Evolutionary conservation across 2,888 invertebrate species (phyloP).

Genomic region (Odontomyia ornata): DNA sequence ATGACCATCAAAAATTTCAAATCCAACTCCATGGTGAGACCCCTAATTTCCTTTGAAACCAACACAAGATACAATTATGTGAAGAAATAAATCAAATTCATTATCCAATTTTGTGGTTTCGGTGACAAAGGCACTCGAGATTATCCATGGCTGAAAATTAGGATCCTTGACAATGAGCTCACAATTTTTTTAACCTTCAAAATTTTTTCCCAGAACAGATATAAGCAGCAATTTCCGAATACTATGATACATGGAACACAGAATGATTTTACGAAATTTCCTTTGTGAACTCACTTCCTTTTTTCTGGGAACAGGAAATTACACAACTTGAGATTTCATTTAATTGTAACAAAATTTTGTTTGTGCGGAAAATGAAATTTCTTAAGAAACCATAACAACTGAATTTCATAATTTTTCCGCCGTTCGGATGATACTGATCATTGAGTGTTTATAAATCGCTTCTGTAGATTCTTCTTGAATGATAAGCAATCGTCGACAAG

Average conservation of each 20-base stretch:
- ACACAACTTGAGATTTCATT: neutral
- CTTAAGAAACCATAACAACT: neutral
- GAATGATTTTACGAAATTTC: neutral
- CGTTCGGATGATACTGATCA: neutral
- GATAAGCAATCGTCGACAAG: slow-evolving; percentile 44
- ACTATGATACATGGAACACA: neutral
- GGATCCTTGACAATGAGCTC: slow-evolving; percentile 2
- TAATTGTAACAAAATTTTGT: neutral
- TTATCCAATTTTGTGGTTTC: slow-evolving; percentile 50
- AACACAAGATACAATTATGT: neutral
- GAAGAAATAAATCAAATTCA: slow-evolving; percentile 2
- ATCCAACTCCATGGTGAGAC: neutral
- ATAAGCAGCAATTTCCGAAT: too few relatives aligned
- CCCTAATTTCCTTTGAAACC: neutral
- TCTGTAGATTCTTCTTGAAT: slow-evolving; percentile 8
- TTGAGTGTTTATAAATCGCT: neutral
- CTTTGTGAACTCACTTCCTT: slow-evolving; percentile 1
- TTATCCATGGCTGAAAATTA: neutral
- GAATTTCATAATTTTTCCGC: neutral
- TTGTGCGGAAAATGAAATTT: neutral
- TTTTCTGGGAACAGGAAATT: slow-evolving; percentile 8
- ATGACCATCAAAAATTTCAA: neutral
- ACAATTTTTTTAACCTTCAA: neutral
- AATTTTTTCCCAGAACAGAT: neutral
- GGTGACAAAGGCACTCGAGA: slow-evolving; percentile 45